Evolutionary conservation across 1,140 invertebrate species (phyloP), one percentile per base, ranked within the genome.

Genomic region (Drosophila erecta): DNA sequence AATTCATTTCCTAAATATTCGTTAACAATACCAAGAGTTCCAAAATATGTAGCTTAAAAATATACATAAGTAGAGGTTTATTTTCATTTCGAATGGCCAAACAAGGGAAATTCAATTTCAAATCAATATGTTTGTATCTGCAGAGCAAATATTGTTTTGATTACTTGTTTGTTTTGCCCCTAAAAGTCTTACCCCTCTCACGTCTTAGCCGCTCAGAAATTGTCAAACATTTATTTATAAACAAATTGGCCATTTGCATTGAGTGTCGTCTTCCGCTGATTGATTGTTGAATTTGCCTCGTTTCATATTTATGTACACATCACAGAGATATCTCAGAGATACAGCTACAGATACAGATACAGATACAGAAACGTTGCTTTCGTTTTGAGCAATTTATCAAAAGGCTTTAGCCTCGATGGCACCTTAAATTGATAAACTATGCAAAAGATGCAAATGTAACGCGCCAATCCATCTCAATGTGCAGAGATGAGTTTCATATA

Each of bases 351-450:
- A 44, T 62, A 33, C 33, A 65, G 38, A 38, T 47, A 66, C 51
- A 61, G 37, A 33, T 22, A 54, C 40, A 56, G 43, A 33, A 46
- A 35, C 20, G 38, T 17, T 62, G 50, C 49, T 54, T 72, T 72
- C 56, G 49, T 43, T 47, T 40, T n/a, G 50, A 49, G 57, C 46
- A 51, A 75, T 75, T 74, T 74, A 74, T 74, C 71, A 75, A 65
- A 44, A 20, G 60, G 38, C 27, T 49, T 69, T 69, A 70, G 66
- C 50, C 50, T 37, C 40, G 33, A 35, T 70, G 64, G 41, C 66
- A 70, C 64, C 50, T 70, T 47, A 53, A 75, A 76, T 66, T 75
- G 71, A 66, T 75, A 76, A 75, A 75, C 71, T 75, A 75, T 75
- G 72, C 60, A 49, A 50, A 24, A 72, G 69, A 72, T 74, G 71